A percentile compares a stretch with the other conserved stretches of the same genome.
These are phyloP conservation scores for Gobio occitaniae DNA, from an alignment of 2,797 vertebrate species.

Conservation along the genomic window DNA sequence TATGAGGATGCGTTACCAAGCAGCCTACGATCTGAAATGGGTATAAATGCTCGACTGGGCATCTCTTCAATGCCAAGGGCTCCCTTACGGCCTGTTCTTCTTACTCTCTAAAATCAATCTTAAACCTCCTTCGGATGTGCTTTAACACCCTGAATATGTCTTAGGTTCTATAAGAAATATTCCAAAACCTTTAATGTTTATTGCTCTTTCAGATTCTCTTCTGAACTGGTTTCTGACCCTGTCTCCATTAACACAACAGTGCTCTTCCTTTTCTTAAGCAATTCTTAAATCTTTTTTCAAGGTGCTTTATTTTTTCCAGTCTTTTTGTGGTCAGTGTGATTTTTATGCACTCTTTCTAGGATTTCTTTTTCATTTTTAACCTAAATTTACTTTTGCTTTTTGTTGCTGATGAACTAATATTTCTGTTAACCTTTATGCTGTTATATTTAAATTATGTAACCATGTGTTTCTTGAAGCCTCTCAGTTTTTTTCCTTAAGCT, in stretches of 20 bases:
- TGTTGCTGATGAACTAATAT: neutral
- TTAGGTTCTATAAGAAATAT: slow-evolving; percentile 1
- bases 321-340: neutral
- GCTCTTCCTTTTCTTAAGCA: neutral
- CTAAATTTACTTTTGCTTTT: neutral
- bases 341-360: neutral
- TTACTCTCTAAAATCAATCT: slow-evolving; percentile 21
- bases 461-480: neutral
- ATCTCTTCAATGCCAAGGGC: slow-evolving; percentile 15
- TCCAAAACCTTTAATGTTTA: slow-evolving; percentile 7
- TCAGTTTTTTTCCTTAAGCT: neutral
- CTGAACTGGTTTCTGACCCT: neutral
- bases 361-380: neutral
- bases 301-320: neutral
- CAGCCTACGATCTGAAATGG: slow-evolving; percentile 42
- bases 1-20: slow-evolving; percentile 52
- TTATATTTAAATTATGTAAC: neutral
- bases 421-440: neutral
- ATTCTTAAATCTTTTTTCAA: neutral
- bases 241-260: neutral
- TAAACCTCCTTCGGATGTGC: neutral
- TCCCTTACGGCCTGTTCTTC: neutral
- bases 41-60: slow-evolving; percentile 40
- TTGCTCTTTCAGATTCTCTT: neutral
- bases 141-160: neutral